Percentiles rank a stretch among this genome's conserved stretches.
Evolutionary conservation across 2,113 vertebrate species (phyloP).

Genomic region (Cathartes aura): DNA sequence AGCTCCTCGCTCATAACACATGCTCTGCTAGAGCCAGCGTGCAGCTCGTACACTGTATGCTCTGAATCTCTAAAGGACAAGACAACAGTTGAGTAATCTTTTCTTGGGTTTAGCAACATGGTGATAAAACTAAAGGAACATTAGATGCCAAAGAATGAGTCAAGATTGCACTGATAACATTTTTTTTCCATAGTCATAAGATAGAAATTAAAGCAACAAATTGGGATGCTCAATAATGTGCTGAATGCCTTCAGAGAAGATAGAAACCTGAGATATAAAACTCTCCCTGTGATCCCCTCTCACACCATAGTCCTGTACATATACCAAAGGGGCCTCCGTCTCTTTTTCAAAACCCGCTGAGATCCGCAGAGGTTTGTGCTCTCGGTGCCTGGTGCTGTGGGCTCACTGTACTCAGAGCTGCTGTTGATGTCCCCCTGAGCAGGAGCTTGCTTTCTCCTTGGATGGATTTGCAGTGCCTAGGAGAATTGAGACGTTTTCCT

Average conservation of each 20-base stretch:
- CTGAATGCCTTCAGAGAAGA: not conserved
- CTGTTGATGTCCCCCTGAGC: not conserved
- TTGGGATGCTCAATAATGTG: not conserved
- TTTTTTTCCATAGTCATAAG: not conserved
- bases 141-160: not conserved
- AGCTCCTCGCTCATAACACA: not conserved
- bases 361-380: not conserved
- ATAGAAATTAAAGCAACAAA: not conserved
- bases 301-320: rapidly evolving
- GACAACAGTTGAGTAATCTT: not conserved
- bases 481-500: not conserved
- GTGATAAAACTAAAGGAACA: not conserved
- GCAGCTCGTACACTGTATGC: not conserved
- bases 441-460: not conserved
- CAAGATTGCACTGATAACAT: not conserved
- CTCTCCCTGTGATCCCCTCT: not conserved
- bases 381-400: not conserved
- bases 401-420: not conserved
- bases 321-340: not conserved
- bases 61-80: not conserved
- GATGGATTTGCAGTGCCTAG: not conserved
- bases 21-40: not conserved
- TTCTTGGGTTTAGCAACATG: not conserved
- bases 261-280: not conserved
- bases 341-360: not conserved